A percentile compares a stretch with the other conserved stretches of the same genome.
phyloP scores from a whole-genome alignment of 2,113 vertebrate genomes.

The Narcine bancroftii region DNA sequence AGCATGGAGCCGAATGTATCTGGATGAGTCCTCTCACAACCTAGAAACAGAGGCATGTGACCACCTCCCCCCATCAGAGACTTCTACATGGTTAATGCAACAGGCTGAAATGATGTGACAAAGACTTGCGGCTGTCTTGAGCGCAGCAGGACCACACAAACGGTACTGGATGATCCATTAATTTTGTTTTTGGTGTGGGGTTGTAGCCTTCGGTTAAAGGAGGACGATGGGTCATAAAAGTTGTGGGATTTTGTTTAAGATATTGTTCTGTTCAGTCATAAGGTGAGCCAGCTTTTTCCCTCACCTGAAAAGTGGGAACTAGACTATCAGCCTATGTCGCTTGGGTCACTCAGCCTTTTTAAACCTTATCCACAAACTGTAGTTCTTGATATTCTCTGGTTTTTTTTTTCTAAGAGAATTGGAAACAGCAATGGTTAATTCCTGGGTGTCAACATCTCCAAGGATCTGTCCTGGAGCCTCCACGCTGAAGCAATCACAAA shows the following conservation, averaged over 20 bases:
- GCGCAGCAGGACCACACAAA: too few relatives aligned
- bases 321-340: not conserved
- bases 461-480: too few relatives aligned
- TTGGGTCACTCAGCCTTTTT: not conserved
- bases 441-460: too few relatives aligned
- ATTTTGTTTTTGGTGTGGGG: not conserved
- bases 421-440: not conserved
- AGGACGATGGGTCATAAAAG: not conserved
- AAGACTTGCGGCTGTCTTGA: not conserved
- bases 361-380: not conserved
- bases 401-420: not conserved
- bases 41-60: not conserved
- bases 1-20: too few relatives aligned
- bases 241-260: not conserved
- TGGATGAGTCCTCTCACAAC: too few relatives aligned
- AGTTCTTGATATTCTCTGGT: not conserved
- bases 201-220: not conserved
- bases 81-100: not conserved
- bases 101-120: not conserved
- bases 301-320: not conserved
- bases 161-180: not conserved
- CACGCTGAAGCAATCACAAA: too few relatives aligned
- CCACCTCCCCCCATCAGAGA: not conserved
- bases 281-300: not conserved
- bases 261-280: not conserved